Conservation (phyloP, 1,140 invertebrate genomes). For the Pygmarrhopalites habei region DNA sequence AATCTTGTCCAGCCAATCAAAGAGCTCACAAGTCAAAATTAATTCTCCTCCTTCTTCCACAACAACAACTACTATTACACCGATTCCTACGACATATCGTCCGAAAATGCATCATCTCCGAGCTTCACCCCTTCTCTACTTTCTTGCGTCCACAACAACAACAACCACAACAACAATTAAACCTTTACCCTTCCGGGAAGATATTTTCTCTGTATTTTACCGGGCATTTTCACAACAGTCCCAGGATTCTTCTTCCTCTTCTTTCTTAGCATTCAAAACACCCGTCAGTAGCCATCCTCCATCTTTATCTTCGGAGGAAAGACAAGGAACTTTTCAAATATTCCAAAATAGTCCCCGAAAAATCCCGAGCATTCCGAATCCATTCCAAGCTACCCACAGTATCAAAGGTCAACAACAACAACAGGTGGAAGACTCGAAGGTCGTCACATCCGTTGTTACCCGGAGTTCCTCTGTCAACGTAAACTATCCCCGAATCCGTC, state of each 20-base stretch:
- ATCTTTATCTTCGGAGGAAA: too few species aligned
- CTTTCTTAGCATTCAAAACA: too few species aligned
- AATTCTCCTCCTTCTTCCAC: neutral
- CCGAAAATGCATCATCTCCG: neutral
- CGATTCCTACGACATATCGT: slow-evolving; percentile 1
- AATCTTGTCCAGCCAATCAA: neutral
- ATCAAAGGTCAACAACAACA: too few species aligned
- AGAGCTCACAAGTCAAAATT: neutral
- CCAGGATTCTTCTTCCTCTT: too few species aligned
- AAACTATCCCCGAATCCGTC: neutral
- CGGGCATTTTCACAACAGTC: slow-evolving; percentile 25
- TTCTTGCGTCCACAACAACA: neutral
- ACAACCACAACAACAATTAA: slow-evolving; percentile 12
- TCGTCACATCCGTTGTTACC: neutral
- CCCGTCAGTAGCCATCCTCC: too few species aligned
- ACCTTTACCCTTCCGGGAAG: slow-evolving; percentile 2
- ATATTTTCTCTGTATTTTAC: slow-evolving; percentile 38
- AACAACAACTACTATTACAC: neutral
- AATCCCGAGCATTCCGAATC: too few species aligned
- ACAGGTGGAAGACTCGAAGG: neutral
- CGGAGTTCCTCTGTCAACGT: neutral
- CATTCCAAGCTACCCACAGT: too few species aligned
- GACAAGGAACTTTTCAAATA: too few species aligned
- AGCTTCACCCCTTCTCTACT: neutral
- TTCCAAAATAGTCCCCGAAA: too few species aligned